Evolutionary conservation across 2,797 vertebrate genomes (phyloP).

Genomic region (Gambusia yucatana): DNA sequence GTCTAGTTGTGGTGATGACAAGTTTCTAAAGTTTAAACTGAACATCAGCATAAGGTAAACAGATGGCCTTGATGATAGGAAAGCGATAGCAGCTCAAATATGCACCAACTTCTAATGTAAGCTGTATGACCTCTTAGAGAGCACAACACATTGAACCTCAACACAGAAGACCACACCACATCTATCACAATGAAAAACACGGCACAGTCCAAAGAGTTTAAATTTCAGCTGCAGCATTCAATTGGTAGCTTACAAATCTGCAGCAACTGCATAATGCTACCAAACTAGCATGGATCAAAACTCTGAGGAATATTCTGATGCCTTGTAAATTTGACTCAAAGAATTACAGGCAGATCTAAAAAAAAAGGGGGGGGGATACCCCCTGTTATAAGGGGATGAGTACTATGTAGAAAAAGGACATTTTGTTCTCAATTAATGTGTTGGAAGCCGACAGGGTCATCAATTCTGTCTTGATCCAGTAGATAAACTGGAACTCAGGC

Average conservation of each 20-base stretch:
- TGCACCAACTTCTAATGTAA: background rate
- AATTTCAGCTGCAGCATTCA: background rate
- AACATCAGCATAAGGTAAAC: background rate
- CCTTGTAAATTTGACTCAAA: background rate
- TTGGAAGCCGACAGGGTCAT: background rate
- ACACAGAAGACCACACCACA: background rate
- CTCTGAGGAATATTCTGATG: background rate
- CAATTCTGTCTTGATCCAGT: background rate
- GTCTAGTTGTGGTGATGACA: background rate
- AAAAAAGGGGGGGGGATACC: background rate
- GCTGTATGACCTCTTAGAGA: background rate
- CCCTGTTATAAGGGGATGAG: background rate
- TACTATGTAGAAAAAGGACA: background rate
- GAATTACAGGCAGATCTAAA: background rate
- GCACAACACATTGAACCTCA: background rate
- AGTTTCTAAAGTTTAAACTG: background rate
- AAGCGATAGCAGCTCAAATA: background rate
- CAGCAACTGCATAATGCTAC: background rate
- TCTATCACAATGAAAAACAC: background rate
- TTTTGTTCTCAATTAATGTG: background rate
- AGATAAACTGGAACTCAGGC: background rate
- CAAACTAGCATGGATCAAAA: background rate
- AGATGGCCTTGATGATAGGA: background rate
- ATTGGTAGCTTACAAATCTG: constrained; percentile 49
- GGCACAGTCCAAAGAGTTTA: background rate